Base-by-base conservation (phyloP, 2,113 vertebrate genomes). In the Sitta europaea region DNA sequence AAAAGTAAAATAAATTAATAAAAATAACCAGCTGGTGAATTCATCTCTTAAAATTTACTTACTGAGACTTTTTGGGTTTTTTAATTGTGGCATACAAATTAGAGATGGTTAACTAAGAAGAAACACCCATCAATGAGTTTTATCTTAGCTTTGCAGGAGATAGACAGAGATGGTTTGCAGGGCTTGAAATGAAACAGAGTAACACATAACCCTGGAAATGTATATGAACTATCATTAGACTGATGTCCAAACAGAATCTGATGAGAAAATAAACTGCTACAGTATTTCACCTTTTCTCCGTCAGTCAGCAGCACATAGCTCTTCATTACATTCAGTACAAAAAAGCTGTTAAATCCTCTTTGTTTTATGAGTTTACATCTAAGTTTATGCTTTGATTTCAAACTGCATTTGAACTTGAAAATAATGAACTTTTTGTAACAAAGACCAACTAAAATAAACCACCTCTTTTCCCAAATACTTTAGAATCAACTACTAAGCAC, bases 21-120 rank as follows among this genome's bases (percentile, higher is more conserved):
- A 65, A 84, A 89, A 71, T 11, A 86, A 72, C 9, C n/a, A 61
- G 18, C 13, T 36, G 27, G 62, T 54, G 35, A 70, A 24, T 42
- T 78, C 76, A 22, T 68, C 5, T 7, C 61, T 23, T 55, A 73
- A 80, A 83, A 77, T 47, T 73, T 47, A 47, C 14, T 58, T 67
- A 48, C 2, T 0, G 0, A 65, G 22, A 7, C 20, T 59, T 85
- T 58, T 48, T 38, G 0, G 0, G n/a, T 88, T 88, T 70, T 62
- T 70, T 3, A 73, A 35, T 35, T 42, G 22, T 35, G 45, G 53
- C 58, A 48, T 9, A 72, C 3, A 48, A 68, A 53, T 65, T 27
- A 58, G 40, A 58, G n/a, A 31, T 5, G n/a, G 4, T 19, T 59
- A 59, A 33, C 28, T 59, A 72, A 58, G 22, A 84, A 58, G n/a